Percentiles rank a stretch among this genome's conserved stretches.
Evolutionary conservation across 2,888 invertebrate species (phyloP).

Genomic region (Perdita meconis): DNA sequence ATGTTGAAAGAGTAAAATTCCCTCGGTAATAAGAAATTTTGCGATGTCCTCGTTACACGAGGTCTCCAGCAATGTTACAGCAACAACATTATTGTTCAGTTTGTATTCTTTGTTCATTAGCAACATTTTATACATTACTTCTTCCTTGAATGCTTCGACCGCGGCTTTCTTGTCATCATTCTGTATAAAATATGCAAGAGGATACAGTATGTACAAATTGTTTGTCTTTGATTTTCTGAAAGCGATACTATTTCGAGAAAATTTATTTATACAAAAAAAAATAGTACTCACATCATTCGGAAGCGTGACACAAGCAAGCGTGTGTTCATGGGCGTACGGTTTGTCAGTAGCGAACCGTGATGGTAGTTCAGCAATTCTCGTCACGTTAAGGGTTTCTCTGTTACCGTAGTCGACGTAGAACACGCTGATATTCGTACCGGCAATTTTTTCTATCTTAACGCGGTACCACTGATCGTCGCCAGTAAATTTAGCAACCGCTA

Average conservation of each 20-base stretch:
- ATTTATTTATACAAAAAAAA: too few relatives aligned
- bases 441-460: constrained; percentile 94
- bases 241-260: too few relatives aligned
- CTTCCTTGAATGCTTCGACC: constrained; percentile 86
- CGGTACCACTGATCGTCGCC: constrained; percentile 98
- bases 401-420: constrained; percentile 99
- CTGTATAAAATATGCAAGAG: constrained; percentile 79
- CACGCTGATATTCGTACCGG: constrained; percentile 91
- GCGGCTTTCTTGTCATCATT: constrained; percentile 92
- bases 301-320: constrained; percentile 92
- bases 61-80: constrained; percentile 86
- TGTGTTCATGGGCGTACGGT: constrained; percentile 94
- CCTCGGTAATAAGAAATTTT: constrained; percentile 93
- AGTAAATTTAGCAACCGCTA: constrained; percentile 96
- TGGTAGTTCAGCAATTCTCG: constrained; percentile 93
- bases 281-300: constrained; percentile 93
- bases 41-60: constrained; percentile 88
- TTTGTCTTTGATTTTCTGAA: too few relatives aligned
- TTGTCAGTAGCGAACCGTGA: constrained; percentile 90
- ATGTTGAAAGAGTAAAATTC: constrained; percentile 92
- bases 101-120: constrained; percentile 94
- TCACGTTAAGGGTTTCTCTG: constrained; percentile 90
- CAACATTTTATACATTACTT: constrained; percentile 90
- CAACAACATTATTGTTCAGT: constrained; percentile 85
- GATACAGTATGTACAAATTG: constrained; percentile 2